phyloP scores from a whole-genome alignment of 2,888 invertebrate genomes.

The Neoscelio sp. region DNA sequence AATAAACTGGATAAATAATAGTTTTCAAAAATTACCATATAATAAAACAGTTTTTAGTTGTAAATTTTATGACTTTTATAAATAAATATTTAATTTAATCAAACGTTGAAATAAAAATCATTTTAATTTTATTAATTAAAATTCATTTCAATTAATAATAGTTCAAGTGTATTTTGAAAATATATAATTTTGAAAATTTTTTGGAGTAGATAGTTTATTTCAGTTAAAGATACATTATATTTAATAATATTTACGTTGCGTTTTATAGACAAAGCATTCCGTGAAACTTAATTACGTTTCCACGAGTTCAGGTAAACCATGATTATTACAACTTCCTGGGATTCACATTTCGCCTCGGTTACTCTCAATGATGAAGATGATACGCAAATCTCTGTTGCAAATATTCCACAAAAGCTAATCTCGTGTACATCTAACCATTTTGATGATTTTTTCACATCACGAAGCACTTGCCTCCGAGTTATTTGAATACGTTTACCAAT shows the following conservation, averaged over 20 bases:
- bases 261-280: conserved; percentile 31
- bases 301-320: conserved; percentile 33
- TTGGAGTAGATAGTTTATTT: conserved; percentile 7
- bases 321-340: conserved; percentile 56
- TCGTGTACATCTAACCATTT: conserved; percentile 38
- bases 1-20: too few relatives aligned
- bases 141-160: neutral
- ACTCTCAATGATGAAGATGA: conserved; percentile 29
- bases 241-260: conserved; percentile 24
- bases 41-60: too few relatives aligned
- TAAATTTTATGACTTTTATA: too few relatives aligned
- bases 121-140: too few relatives aligned
- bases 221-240: conserved; percentile 12
- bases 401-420: conserved; percentile 41
- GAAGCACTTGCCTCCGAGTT: conserved; percentile 3
- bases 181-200: too few relatives aligned
- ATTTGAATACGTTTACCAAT: conserved; percentile 14
- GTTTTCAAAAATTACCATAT: too few relatives aligned
- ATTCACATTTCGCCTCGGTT: conserved; percentile 53
- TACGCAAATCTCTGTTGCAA: conserved; percentile 36
- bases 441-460: conserved; percentile 25
- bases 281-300: conserved; percentile 52
- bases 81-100: too few relatives aligned
- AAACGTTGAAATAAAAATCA: too few relatives aligned
- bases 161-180: too few relatives aligned